These are phyloP conservation scores for Onychostruthus taczanowskii DNA, from an alignment of 2,113 vertebrate genomes.

Conservation along the genomic window DNA sequence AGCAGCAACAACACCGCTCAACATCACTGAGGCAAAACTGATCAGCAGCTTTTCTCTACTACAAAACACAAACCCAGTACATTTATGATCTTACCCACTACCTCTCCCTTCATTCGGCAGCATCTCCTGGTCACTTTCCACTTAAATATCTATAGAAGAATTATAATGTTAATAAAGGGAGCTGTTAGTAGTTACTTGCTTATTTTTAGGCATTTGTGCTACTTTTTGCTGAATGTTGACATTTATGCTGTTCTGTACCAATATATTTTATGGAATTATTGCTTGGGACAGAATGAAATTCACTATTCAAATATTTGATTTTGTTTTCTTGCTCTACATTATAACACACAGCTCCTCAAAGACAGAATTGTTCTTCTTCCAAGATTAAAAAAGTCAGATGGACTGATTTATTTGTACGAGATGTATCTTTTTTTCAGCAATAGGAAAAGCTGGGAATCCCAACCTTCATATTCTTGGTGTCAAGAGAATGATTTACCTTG, in stretches of 20 bases:
- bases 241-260: not conserved
- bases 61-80: not conserved
- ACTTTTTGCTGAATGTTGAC: not conserved
- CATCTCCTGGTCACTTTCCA: not conserved
- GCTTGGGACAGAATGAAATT: constrained; percentile 23
- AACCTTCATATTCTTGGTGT: not conserved
- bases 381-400: not conserved
- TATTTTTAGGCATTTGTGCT: not conserved
- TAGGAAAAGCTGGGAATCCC: not conserved
- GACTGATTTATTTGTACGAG: not conserved
- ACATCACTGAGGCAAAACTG: not conserved
- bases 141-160: not conserved
- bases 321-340: not conserved
- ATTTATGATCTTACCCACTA: not conserved
- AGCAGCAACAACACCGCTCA: not conserved
- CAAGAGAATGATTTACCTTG: not conserved
- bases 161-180: not conserved
- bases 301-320: constrained; percentile 10
- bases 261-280: constrained; percentile 22
- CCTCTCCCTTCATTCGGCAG: not conserved
- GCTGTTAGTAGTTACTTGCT: not conserved
- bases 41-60: not conserved
- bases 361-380: not conserved
- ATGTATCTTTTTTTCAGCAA: not conserved
- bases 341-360: not conserved